Conservation (phyloP, 2,113 vertebrate species). For the Aix galericulata region DNA sequence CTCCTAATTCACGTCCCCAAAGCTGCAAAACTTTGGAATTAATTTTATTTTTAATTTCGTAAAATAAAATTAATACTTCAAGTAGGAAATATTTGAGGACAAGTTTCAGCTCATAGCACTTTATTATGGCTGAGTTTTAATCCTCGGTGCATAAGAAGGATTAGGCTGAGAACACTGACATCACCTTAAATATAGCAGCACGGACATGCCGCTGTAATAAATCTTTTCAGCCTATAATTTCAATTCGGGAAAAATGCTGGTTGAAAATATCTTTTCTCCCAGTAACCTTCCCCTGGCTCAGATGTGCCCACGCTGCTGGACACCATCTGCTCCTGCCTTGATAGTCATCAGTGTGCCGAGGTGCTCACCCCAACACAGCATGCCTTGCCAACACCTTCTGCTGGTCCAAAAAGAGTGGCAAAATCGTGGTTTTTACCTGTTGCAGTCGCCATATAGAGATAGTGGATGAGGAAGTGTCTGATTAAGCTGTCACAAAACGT, state of each 20-base stretch:
- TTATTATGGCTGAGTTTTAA: conserved; percentile 57
- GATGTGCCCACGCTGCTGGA: neutral
- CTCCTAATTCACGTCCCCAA: neutral
- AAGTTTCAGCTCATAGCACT: neutral
- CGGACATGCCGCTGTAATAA: conserved; percentile 43
- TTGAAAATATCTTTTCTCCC: conserved; percentile 29
- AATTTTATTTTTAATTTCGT: conserved; percentile 31
- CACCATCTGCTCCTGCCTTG: neutral
- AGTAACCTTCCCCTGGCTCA: neutral
- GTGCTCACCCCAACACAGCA: neutral
- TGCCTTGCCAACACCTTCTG: neutral
- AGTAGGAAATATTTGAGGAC: conserved; percentile 48
- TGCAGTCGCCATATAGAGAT: neutral
- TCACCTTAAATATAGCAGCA: conserved; percentile 62
- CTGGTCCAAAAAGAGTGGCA: neutral
- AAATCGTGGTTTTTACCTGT: neutral
- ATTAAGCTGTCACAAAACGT: neutral
- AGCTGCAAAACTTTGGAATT: neutral
- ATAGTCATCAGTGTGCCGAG: neutral
- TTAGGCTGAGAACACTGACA: conserved; percentile 47
- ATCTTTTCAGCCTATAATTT: conserved; percentile 60
- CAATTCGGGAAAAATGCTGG: neutral
- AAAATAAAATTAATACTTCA: conserved; percentile 3
- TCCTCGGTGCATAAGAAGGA: conserved; percentile 27
- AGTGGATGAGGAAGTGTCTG: neutral